A percentile compares a stretch with the other conserved stretches of the same genome.
Evolutionary conservation across 2,888 invertebrate genomes (phyloP).

Genomic region (Koerneria pararmatus): DNA sequence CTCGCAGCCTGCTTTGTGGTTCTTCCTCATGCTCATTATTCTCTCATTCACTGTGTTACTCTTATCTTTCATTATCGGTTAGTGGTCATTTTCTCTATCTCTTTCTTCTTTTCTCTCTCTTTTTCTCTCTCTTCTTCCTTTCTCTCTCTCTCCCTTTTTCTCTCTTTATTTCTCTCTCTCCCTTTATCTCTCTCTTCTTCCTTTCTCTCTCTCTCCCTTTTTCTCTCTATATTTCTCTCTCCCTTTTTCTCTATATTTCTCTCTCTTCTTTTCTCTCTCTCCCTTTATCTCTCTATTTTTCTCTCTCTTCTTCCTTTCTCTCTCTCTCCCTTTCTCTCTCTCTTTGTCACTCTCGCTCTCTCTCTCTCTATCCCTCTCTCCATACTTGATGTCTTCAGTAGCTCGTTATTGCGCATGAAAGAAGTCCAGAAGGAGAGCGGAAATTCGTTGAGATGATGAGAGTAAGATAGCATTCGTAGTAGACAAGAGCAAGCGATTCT

Average conservation of each 20-base stretch:
- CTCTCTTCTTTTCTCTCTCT: slow-evolving; percentile 1
- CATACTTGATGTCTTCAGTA: no score
- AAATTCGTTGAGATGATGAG: no score
- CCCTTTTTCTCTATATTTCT: neutral
- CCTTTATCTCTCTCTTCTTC: slow-evolving; percentile 10
- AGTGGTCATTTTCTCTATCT: neutral
- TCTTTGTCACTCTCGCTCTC: neutral
- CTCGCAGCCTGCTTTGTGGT: slow-evolving; percentile 3
- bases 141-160: slow-evolving; percentile 14
- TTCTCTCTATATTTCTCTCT: neutral
- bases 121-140: slow-evolving; percentile 8
- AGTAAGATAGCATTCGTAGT: no score
- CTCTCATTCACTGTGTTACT: neutral
- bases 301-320: no score
- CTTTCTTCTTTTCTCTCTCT: neutral
- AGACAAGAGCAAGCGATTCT: no score
- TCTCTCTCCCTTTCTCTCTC: neutral
- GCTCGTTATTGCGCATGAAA: no score
- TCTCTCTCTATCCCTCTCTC: no score
- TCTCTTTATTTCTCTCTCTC: slow-evolving; percentile 4
- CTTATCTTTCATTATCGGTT: neutral
- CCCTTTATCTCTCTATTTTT: neutral
- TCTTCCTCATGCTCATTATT: neutral
- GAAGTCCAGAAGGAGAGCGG: no score
- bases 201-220: neutral